A percentile compares a stretch with the other conserved stretches of the same genome.
Conservation (phyloP, 2,113 vertebrate genomes). For the Planiliza haematocheilus region DNA sequence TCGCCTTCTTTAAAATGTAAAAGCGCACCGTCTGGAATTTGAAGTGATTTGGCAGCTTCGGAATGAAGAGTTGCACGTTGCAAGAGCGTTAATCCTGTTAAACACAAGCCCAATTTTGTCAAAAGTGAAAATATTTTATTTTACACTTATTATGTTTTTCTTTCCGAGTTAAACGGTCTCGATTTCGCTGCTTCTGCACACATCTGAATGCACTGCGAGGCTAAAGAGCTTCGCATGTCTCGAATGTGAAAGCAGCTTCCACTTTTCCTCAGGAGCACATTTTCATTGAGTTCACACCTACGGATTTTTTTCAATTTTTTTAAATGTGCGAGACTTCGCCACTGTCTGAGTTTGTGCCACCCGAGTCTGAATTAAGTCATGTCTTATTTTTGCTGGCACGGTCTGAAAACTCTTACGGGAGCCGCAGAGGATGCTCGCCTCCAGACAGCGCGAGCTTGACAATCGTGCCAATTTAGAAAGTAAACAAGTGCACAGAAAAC, state of each 20-base stretch:
- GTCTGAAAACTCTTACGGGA: constrained; percentile 22
- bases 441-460: constrained; percentile 49
- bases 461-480: constrained; percentile 58
- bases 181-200: constrained; percentile 11
- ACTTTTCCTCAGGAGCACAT: neutral
- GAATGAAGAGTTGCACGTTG: no score
- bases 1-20: neutral
- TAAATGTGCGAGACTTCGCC: constrained; percentile 11
- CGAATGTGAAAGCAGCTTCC: constrained; percentile 2
- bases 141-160: constrained; percentile 1
- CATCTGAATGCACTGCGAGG: constrained; percentile 7
- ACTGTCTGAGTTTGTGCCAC: constrained; percentile 11
- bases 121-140: neutral
- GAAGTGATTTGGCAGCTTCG: no score
- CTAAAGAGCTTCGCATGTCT: neutral
- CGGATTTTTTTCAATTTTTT: neutral
- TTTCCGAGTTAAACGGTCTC: neutral
- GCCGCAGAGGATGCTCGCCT: constrained; percentile 35
- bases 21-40: no score
- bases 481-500: constrained; percentile 62
- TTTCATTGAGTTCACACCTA: constrained; percentile 1
- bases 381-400: constrained; percentile 26
- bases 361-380: constrained; percentile 32
- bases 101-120: neutral
- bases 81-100: no score